Evolutionary conservation across 2,888 invertebrate species (phyloP), one percentile per base, ranked within the genome.

Genomic region (Lottia scabra): DNA sequence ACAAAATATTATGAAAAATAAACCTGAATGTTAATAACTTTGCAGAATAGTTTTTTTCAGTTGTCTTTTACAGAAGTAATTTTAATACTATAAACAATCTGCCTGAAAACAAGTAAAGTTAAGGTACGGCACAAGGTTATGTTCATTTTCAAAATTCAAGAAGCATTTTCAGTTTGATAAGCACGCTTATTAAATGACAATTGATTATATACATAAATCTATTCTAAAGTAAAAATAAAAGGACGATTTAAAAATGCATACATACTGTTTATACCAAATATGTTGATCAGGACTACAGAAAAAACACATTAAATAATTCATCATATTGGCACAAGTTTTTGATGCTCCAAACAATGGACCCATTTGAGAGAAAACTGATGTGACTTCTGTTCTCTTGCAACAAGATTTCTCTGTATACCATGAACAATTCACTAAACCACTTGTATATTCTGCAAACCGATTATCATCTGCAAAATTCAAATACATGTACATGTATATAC

Each of bases 271-370:
- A 72, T 87, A 89, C 88, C 89, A 89, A 38, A 78, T 75, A 63
- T 85, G 79, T 76, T 90, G 90, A 43, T 88, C 83, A 2, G 90
- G 90, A 71, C 87, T 88, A 75, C 90, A 90, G 79, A 90, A 90
- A 77, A 83, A 90, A 73, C 90, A 90, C 89, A 89, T 89, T 75
- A 90, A 79, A 74, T 89, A 90, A 78, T 89, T 90, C 74, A 90
- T 81, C 70, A 81, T 81, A 74, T 89, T 87, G 38, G 79, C 77
- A 79, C 90, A 90, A 26, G 83, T 79, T 63, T 77, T 77, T 15
- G 83, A 77, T n/a, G 89, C 88, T 16, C 78, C 81, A 68, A 85
- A 84, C 45, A 90, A 77, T 0, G 88, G 86, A 48, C 84, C 83
- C 88, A 89, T 88, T 62, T 82, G 83, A 63, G 84, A 78, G 73